Base-by-base conservation (phyloP, 2,888 invertebrate species). In the Oeneis ivallda region DNA sequence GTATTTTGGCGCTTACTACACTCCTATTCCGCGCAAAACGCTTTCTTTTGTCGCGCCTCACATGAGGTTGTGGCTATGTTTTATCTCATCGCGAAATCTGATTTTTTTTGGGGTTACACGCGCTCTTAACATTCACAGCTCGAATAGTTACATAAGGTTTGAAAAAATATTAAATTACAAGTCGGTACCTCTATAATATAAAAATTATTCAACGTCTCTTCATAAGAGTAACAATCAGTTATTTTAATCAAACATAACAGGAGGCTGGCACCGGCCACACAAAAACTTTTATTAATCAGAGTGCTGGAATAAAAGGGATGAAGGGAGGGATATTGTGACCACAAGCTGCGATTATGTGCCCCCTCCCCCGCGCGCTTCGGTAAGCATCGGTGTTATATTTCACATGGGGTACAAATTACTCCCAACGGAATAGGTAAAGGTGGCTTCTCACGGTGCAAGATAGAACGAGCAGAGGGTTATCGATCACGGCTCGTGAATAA, bases 341-440 rank as follows among this genome's bases (percentile, higher is more conserved):
- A 45, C 69, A 67, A 67, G 64, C 67, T 64, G 64, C 66, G 64
- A 69, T 69, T 69, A 71, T 63, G 56, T 61, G 53, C 62, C 64
- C 58, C 57, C 34, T 45, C 56, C 19, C 43, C 58, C 64, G 58
- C 65, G 64, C 37, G 52, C 56, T 56, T 56, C 57, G 64, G 64
- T 66, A 71, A 72, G 74, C 75, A 70, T 65, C 72, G 78, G 84
- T 80, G 82, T 86, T 78, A 79, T 75, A 77, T 85, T 84, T 79
- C 83, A 78, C 80, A 74, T 73, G 82, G 85, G 84, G 79, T 72
- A 79, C 85, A 85, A 85, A 86, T 86, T 84, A 83, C 80, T 76
- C 85, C 83, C 85, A 61, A 74, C 75, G 82, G 88, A 78, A 76
- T 47, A 37, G 64, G 26, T 39, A n/a, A 19, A 37, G 34, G 37